Evolutionary conservation across 2,797 vertebrate genomes (phyloP).

Genomic region (Trematomus bernacchii): DNA sequence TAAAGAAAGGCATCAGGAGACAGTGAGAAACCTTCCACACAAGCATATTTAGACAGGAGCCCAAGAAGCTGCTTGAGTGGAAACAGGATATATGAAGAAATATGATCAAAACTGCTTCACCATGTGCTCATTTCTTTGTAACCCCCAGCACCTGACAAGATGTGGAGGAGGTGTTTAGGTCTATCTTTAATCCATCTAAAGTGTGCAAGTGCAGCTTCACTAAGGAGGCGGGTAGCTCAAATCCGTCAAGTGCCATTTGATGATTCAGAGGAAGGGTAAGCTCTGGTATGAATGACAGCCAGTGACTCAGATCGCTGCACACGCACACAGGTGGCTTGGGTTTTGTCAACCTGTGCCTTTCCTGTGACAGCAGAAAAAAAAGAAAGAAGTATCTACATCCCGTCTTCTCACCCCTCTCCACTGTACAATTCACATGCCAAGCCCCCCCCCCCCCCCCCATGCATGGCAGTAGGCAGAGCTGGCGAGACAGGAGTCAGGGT

Average conservation of each 20-base stretch:
- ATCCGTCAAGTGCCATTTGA: slow-evolving; percentile 39
- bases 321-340: slow-evolving; percentile 49
- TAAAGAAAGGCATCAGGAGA: slow-evolving; percentile 50
- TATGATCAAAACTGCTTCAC: slow-evolving; percentile 43
- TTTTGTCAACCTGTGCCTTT: slow-evolving; percentile 32
- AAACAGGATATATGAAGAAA: slow-evolving; percentile 49
- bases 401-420: background rate
- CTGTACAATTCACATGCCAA: slow-evolving; percentile 32
- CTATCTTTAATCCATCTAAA: background rate
- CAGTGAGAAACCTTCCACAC: slow-evolving; percentile 35
- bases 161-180: background rate
- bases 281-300: slow-evolving; percentile 52
- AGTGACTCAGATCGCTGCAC: slow-evolving; percentile 55
- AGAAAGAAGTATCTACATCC: slow-evolving; percentile 15
- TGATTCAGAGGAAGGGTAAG: slow-evolving; percentile 62
- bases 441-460: background rate
- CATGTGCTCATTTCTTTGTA: slow-evolving; percentile 22
- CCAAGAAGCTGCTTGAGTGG: slow-evolving; percentile 33
- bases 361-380: slow-evolving; percentile 31
- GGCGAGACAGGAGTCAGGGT: slow-evolving; percentile 74
- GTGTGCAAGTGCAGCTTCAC: slow-evolving; percentile 18
- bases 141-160: slow-evolving; percentile 16
- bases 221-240: slow-evolving; percentile 21
- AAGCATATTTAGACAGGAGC: slow-evolving; percentile 11
- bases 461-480: slow-evolving; percentile 38